Conservation (phyloP, 2,888 invertebrate genomes). For the Cataglyphis altisquamis region DNA sequence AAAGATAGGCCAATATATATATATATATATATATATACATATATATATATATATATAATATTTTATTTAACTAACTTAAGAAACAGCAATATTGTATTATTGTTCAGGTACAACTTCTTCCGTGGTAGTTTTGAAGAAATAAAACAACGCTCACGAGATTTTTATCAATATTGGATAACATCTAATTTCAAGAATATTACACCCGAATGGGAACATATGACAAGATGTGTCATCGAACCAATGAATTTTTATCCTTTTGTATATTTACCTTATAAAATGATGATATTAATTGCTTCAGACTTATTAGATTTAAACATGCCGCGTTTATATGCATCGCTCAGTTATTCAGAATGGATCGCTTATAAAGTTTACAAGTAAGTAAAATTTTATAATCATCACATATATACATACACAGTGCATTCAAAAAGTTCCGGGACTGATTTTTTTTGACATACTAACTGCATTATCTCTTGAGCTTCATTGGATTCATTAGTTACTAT, state of each 20-base stretch:
- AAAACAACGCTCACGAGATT: background rate
- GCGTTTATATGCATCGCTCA: background rate
- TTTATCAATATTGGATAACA: background rate
- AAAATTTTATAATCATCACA: background rate
- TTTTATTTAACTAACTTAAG: too few species aligned
- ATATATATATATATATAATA: too few species aligned
- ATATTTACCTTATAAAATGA: background rate
- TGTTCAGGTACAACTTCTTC: background rate
- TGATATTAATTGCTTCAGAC: background rate
- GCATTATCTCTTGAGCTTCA: too few species aligned
- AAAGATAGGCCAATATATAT: too few species aligned
- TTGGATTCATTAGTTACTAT: too few species aligned
- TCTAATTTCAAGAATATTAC: slow-evolving; percentile 1
- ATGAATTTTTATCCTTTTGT: slow-evolving; percentile 75
- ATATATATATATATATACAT: too few species aligned
- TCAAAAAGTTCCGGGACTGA: background rate
- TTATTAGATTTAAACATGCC: background rate
- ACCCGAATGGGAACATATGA: slow-evolving; percentile 11
- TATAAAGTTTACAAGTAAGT: background rate
- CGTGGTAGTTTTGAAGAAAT: background rate
- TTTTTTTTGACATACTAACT: background rate
- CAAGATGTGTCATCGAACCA: background rate
- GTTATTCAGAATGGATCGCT: background rate
- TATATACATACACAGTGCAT: too few species aligned
- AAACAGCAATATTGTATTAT: background rate